Evolutionary conservation across 2,113 vertebrate species (phyloP), one percentile per base, ranked within the genome.

Genomic region (Nipponia nippon): DNA sequence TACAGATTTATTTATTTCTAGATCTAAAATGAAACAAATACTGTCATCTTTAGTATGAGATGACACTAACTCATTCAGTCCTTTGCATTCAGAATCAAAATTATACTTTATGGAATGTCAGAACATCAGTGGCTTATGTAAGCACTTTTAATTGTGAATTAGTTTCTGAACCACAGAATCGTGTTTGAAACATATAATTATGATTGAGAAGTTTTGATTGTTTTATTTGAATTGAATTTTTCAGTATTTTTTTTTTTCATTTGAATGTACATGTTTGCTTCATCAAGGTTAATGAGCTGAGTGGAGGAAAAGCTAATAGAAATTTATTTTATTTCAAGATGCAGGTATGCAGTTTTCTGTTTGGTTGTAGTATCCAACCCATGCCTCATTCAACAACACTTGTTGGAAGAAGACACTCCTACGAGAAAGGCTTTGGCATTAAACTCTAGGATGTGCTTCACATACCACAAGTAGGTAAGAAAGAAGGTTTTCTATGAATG

Each of bases 401-500:
- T 73, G 4, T 9, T 80, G 11, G 42, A 93, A 49, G 36, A 56
- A 75, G 47, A 26, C 3, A 12, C 7, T 66, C 9, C 30, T 36
- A 30, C 20, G 29, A 80, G 29, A 88, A 83, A 47, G 9, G 4
- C 7, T 67, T 49, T 53, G 50, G 8, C 23, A 42, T 66, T 78
- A 62, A 96, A 67, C 8, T 71, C 19, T 58, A 65, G 2, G 6
- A 36, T 36, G 9, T 55, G 32, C 10, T 75, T 85, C 8, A 30
- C 12, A 19, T 34, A 62, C 6, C 19, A 53, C 6, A 81, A 26
- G 11, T 10, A 66, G 18, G 13, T 18, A 29, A 27, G 78, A 79
- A 27, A 27, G 2, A 34, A 26, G 2, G 3, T 5, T 27, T 36
- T 71, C 29, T 29, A 42, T 0, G 4, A 81, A 29, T 13, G 1